phyloP scores from a whole-genome alignment of 37 sponge, comb jelly and placozoan genomes.

The Beroe ovata region DNA sequence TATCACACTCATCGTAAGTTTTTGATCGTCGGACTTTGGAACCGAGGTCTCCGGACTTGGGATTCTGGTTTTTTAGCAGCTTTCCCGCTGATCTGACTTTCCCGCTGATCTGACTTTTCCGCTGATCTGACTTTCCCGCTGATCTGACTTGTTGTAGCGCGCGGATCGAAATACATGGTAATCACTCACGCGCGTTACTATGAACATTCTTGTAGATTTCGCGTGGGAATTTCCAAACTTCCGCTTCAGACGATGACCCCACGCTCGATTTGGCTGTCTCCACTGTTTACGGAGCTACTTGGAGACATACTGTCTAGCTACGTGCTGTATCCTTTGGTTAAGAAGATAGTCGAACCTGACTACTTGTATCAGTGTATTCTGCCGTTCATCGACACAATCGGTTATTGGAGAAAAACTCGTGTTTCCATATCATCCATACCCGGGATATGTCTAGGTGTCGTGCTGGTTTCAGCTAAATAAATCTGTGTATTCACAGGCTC shows the following conservation, averaged over 20 bases:
- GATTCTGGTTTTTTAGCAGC: too few species aligned
- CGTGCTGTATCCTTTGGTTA: constrained; percentile 17
- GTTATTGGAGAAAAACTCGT: too few species aligned
- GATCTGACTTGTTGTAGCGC: not conserved
- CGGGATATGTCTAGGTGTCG: too few species aligned
- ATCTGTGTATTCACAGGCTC: too few species aligned
- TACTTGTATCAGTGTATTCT: not conserved
- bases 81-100: too few species aligned
- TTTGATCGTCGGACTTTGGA: too few species aligned
- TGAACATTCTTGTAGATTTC: not conserved
- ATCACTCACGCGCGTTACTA: not conserved
- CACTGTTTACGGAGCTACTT: constrained; percentile 2
- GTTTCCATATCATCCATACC: too few species aligned
- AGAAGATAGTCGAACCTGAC: not conserved
- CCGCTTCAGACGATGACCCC: constrained; percentile 3
- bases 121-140: too few species aligned
- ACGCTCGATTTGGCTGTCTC: constrained; percentile 18
- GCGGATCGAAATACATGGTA: not conserved
- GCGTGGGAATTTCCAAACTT: not conserved
- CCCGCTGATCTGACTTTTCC: too few species aligned
- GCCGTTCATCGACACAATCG: constrained; percentile 1
- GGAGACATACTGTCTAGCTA: constrained; percentile 29
- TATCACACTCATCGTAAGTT: not conserved
- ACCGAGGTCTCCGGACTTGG: too few species aligned
- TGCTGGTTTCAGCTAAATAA: too few species aligned